Evolutionary conservation across 2,113 vertebrate genomes (phyloP).

Genomic region (Sorex araneus): DNA sequence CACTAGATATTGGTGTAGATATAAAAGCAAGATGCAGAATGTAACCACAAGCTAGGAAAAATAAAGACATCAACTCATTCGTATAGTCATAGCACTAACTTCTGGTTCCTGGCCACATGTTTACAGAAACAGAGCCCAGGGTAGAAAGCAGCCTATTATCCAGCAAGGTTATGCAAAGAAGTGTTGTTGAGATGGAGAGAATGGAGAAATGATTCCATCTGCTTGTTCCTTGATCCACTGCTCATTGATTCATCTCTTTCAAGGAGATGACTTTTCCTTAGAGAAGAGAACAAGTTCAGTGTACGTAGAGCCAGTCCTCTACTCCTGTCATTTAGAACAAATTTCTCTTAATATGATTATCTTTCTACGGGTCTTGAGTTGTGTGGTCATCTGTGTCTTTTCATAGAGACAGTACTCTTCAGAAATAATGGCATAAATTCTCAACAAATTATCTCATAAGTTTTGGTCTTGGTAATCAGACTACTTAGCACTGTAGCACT

Average conservation of each 20-base stretch:
- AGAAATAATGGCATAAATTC: slow-evolving; percentile 1
- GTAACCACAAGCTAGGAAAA: slow-evolving; percentile 38
- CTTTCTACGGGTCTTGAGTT: not conserved
- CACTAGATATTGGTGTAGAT: not conserved
- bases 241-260: slow-evolving; percentile 10
- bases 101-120: not conserved
- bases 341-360: not conserved
- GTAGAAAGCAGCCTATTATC: not conserved
- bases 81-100: not conserved
- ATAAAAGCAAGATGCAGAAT: slow-evolving; percentile 41
- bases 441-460: slow-evolving; percentile 31
- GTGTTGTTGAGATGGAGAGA: not conserved
- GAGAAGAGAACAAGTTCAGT: not conserved
- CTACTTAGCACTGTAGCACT: too few species aligned
- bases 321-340: not conserved
- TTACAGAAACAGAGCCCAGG: not conserved
- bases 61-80: slow-evolving; percentile 37
- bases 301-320: not conserved
- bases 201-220: slow-evolving; percentile 2
- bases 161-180: not conserved
- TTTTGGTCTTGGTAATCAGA: not conserved
- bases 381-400: not conserved
- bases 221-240: not conserved
- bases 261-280: not conserved
- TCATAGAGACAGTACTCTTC: not conserved